Evolutionary conservation across 2,113 vertebrate genomes (phyloP), one percentile per base, ranked within the genome.

Genomic region (Alexandromys fortis): DNA sequence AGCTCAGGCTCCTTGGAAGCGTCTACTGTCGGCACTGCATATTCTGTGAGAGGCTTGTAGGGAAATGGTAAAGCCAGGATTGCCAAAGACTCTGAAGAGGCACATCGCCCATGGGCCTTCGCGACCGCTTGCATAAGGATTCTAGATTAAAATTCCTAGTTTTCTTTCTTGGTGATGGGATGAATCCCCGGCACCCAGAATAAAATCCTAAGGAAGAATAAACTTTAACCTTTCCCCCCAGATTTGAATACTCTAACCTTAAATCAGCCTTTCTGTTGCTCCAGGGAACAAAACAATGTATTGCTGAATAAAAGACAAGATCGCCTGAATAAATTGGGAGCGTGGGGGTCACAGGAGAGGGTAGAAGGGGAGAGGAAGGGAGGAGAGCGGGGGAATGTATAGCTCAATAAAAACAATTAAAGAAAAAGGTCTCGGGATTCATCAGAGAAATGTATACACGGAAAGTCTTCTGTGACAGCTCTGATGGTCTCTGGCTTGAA

Each of bases 171-270:
- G 30, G 30, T 24, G 67, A 35, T 55, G 86, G 35, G 47, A 55
- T 58, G 12, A 88, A 42, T 24, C 49, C 22, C 86, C 14, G 19
- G 45, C 21, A 14, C 86, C 17, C 47, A 45, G 81, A 86, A 26
- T 47, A 89, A 91, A 81, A 95, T 70, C 72, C 75, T 7, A 21
- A 95, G 45, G 38, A 88, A n/a, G 67, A 94, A 45, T 52, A 93
- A 93, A n/a, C n/a, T 58, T 88, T 2, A 77, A 33, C 75, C 58
- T 76, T 8, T n/a, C 45, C 17, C 38, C 52, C 45, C 0, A 77
- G 91, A n/a, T 9, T 65, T 45, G 24, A 94, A 38, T 92, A 78
- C 35, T 12, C 22, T 14, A 42, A 88, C 14, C 3, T 45, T 85
- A 96, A 85, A 10, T 19, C 65, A 93, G 5, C 22, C 95, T 95